phyloP scores from a whole-genome alignment of 2,888 invertebrate genomes.

The Monoplex corrugatus region DNA sequence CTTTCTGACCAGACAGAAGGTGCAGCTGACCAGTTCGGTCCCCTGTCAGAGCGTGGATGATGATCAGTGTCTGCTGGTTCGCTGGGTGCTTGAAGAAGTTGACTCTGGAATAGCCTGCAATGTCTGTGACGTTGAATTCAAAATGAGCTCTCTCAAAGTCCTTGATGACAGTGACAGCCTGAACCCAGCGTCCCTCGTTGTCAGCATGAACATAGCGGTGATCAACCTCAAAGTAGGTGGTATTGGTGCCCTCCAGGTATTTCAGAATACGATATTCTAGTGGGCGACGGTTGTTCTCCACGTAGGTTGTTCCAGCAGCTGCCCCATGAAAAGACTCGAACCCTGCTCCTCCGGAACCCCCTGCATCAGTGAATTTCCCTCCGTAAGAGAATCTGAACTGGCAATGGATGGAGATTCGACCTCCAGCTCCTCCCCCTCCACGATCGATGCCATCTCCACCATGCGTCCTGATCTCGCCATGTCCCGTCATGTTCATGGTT shows the following conservation, averaged over 20 bases:
- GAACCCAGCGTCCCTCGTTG: slow-evolving; percentile 65
- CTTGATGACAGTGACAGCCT: slow-evolving; percentile 70
- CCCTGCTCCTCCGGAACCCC: slow-evolving; percentile 62
- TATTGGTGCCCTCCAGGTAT: slow-evolving; percentile 61
- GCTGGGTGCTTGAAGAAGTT: slow-evolving; percentile 65
- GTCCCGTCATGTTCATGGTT: slow-evolving; percentile 72
- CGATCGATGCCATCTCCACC: slow-evolving; percentile 64
- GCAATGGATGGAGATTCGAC: slow-evolving; percentile 70
- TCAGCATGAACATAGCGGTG: slow-evolving; percentile 68
- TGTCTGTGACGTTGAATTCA: slow-evolving; percentile 71
- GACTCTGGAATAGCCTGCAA: slow-evolving; percentile 65
- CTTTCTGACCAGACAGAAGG: slow-evolving; percentile 63
- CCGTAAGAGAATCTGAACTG: slow-evolving; percentile 69
- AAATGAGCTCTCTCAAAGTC: slow-evolving; percentile 63
- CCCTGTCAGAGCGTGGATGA: slow-evolving; percentile 68
- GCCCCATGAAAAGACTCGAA: slow-evolving; percentile 59
- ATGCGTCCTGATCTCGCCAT: slow-evolving; percentile 68
- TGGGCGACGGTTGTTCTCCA: slow-evolving; percentile 71
- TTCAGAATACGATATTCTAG: slow-evolving; percentile 71
- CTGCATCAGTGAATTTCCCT: slow-evolving; percentile 66
- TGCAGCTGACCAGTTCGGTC: slow-evolving; percentile 72
- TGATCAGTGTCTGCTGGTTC: slow-evolving; percentile 56
- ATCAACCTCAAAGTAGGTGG: slow-evolving; percentile 68
- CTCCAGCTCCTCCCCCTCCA: slow-evolving; percentile 72
- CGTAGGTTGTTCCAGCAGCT: slow-evolving; percentile 72